phyloP scores from a whole-genome alignment of 2,113 vertebrate species.

The Perca fluviatilis region DNA sequence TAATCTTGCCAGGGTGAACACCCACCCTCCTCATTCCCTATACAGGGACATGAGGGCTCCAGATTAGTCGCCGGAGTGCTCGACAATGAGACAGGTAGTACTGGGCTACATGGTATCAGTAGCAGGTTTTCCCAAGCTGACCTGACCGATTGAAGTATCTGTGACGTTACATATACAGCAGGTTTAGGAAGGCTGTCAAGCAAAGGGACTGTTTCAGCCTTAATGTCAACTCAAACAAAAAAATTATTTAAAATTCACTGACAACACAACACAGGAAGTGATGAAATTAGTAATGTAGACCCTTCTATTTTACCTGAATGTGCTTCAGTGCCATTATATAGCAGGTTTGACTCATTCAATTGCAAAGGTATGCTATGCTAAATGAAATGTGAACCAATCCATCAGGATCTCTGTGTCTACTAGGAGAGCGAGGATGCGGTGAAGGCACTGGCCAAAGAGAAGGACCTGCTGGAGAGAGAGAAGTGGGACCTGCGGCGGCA shows the following conservation, averaged over 20 bases:
- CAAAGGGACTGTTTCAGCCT: no score
- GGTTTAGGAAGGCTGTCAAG: not conserved
- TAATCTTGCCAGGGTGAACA: no score
- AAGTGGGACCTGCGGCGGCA: conserved; percentile 98
- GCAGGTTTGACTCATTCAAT: not conserved
- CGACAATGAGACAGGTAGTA: no score
- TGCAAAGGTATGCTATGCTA: not conserved
- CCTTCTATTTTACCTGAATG: not conserved
- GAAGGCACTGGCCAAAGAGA: conserved; percentile 95
- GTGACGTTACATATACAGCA: not conserved
- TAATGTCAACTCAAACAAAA: not conserved
- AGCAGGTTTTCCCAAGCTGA: no score
- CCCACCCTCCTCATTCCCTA: no score
- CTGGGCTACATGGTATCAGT: no score
- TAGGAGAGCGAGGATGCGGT: conserved; percentile 98
- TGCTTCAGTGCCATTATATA: not conserved
- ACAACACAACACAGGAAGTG: not conserved
- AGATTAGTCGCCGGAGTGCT: no score
- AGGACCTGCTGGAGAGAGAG: conserved; percentile 95
- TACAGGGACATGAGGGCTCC: no score
- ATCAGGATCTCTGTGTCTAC: conserved; percentile 68
- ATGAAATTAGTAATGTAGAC: not conserved
- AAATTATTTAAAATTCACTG: not conserved
- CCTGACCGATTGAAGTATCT: no score
- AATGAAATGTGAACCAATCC: conserved; percentile 43